Evolutionary conservation across 2,888 invertebrate genomes (phyloP).

Genomic region (Scaeva pyrastri): DNA sequence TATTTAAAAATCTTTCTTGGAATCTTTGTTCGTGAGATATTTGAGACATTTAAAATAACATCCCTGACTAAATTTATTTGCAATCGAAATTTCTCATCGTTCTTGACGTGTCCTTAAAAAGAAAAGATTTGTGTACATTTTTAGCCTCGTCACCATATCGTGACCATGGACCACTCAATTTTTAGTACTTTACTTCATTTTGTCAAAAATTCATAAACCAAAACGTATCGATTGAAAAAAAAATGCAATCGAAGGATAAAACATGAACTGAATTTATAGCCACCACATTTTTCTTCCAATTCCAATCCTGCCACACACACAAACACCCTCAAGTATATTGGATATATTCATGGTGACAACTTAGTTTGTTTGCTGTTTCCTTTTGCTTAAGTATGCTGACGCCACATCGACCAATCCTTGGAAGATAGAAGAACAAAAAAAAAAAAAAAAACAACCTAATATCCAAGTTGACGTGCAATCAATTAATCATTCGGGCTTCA

Average conservation of each 20-base stretch:
- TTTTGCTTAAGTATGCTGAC: neutral
- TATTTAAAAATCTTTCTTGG: too few relatives aligned
- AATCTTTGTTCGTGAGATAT: too few relatives aligned
- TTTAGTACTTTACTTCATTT: neutral
- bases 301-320: neutral
- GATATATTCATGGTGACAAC: slow-evolving; percentile 31
- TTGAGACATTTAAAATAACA: too few relatives aligned
- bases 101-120: too few relatives aligned
- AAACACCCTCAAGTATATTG: neutral
- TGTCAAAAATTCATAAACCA: slow-evolving; percentile 19
- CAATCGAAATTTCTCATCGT: too few relatives aligned
- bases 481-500: slow-evolving; percentile 70
- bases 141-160: too few relatives aligned
- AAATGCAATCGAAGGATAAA: slow-evolving; percentile 41
- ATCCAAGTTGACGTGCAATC: slow-evolving; percentile 61
- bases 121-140: too few relatives aligned
- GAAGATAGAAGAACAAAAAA: neutral
- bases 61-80: too few relatives aligned
- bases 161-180: neutral
- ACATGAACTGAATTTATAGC: slow-evolving; percentile 39
- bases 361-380: slow-evolving; percentile 18
- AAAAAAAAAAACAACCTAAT: slow-evolving; percentile 48
- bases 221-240: slow-evolving; percentile 14
- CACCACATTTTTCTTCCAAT: neutral
- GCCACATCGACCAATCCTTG: neutral